Evolutionary conservation across 2,888 invertebrate species (phyloP).

Genomic region (Sinhomidia bicolor): DNA sequence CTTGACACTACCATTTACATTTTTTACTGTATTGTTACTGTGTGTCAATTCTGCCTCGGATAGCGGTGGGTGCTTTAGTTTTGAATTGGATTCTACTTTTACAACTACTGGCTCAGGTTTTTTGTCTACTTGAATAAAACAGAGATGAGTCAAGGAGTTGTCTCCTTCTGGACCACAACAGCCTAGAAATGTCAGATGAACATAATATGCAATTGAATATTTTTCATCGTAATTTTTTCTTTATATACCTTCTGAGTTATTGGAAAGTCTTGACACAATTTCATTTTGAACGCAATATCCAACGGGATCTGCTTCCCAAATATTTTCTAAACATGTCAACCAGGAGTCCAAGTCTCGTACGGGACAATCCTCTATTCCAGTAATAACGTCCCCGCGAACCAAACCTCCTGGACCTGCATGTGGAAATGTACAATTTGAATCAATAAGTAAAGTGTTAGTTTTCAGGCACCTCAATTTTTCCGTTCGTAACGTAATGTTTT

Average conservation of each 20-base stretch:
- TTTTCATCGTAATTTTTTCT: no score
- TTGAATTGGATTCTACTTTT: slow-evolving; percentile 23
- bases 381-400: slow-evolving; percentile 78
- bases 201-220: no score
- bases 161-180: slow-evolving; percentile 79
- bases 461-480: background rate
- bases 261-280: slow-evolving; percentile 76
- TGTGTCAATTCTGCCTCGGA: background rate
- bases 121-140: slow-evolving; percentile 76
- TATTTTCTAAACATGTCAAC: slow-evolving; percentile 78
- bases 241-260: slow-evolving; percentile 78
- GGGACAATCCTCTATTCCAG: slow-evolving; percentile 78
- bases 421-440: slow-evolving; percentile 22
- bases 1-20: background rate
- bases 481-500: background rate
- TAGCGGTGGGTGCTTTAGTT: background rate
- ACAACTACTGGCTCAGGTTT: slow-evolving; percentile 20
- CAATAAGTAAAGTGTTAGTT: background rate
- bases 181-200: no score
- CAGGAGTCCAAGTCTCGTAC: slow-evolving; percentile 79
- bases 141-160: slow-evolving; percentile 79
- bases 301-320: slow-evolving; percentile 78
- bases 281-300: slow-evolving; percentile 78
- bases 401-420: slow-evolving; percentile 78
- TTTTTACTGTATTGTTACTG: background rate